phyloP scores from a whole-genome alignment of 1,140 invertebrate genomes.

The Latrodectus geometricus region DNA sequence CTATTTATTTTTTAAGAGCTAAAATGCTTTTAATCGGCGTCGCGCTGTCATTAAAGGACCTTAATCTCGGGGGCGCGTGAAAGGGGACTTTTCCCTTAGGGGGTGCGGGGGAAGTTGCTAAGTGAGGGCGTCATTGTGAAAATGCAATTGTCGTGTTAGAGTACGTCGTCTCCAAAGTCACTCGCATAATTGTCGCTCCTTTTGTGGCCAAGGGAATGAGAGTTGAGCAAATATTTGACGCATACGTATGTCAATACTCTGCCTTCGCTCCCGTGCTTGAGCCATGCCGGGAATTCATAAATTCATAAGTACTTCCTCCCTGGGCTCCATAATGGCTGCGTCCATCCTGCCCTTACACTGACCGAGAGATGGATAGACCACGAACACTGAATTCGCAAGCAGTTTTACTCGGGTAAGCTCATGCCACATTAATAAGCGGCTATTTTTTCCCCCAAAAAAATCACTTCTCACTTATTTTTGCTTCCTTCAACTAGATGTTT shows the following conservation, averaged over 20 bases:
- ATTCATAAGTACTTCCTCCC: slow-evolving; percentile 62
- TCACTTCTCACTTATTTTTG: too few species aligned
- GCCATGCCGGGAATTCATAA: slow-evolving; percentile 61
- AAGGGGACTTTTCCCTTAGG: slow-evolving; percentile 13
- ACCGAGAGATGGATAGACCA: slow-evolving; percentile 53
- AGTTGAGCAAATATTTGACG: slow-evolving; percentile 62
- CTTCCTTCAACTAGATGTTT: too few species aligned
- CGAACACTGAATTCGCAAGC: slow-evolving; percentile 44
- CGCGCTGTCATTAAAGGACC: slow-evolving; percentile 35
- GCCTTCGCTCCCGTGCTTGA: slow-evolving; percentile 13
- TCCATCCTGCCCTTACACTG: slow-evolving; percentile 35
- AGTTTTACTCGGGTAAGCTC: not conserved
- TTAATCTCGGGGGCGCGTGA: slow-evolving; percentile 19
- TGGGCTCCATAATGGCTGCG: slow-evolving; percentile 28
- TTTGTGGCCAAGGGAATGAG: slow-evolving; percentile 45
- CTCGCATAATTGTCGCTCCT: slow-evolving; percentile 61
- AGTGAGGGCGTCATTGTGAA: slow-evolving; percentile 60
- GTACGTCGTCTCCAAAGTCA: slow-evolving; percentile 46
- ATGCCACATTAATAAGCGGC: slow-evolving; percentile 20
- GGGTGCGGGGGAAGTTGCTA: not conserved
- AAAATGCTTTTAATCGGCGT: slow-evolving; percentile 38
- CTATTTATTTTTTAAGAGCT: too few species aligned
- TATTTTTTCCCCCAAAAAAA: too few species aligned
- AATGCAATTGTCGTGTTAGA: slow-evolving; percentile 63
- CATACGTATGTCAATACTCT: slow-evolving; percentile 52